Evolutionary conservation across 1,140 invertebrate species (phyloP).

Genomic region (Orchestia grillus): DNA sequence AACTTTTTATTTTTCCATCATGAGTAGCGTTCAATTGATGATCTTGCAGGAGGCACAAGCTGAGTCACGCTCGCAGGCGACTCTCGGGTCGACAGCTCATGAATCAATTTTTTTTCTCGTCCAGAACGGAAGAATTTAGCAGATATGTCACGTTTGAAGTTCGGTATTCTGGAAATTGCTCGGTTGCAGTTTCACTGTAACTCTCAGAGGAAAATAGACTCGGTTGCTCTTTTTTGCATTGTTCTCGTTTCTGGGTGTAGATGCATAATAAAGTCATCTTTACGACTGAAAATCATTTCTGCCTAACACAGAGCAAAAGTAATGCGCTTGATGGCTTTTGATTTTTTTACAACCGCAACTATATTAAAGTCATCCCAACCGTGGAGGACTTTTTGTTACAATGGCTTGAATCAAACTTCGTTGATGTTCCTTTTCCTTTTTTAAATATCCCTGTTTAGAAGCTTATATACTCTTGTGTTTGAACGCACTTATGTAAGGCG

Average conservation of each 20-base stretch:
- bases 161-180: background rate
- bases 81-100: background rate
- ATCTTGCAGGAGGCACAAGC: background rate
- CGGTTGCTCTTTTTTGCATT: background rate
- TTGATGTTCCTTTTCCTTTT: background rate
- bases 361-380: background rate
- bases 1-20: background rate
- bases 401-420: background rate
- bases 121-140: background rate
- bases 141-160: background rate
- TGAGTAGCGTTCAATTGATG: background rate
- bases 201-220: background rate
- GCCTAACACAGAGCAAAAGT: background rate
- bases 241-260: background rate
- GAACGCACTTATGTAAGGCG: too few species aligned
- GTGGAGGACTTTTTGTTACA: background rate
- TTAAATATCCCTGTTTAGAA: background rate
- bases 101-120: background rate
- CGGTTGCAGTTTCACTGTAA: background rate
- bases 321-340: background rate
- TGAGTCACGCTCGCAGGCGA: background rate
- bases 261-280: background rate
- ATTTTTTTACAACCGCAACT: background rate
- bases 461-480: background rate
- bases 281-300: background rate